These are phyloP conservation scores for Alouatta palliata DNA, from an alignment of 2,113 vertebrate species.

Conservation along the genomic window DNA sequence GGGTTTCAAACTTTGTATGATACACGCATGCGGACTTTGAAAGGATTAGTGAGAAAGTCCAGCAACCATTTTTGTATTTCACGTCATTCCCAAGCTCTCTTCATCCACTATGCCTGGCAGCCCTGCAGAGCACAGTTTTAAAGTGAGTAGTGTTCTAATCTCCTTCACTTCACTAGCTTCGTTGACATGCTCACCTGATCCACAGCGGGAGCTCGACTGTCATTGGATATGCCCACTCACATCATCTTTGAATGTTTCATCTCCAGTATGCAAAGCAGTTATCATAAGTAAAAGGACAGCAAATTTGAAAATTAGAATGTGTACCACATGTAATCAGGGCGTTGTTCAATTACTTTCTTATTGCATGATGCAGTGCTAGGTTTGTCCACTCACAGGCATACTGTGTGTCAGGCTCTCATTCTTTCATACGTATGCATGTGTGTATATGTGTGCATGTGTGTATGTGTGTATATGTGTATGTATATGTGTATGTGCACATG, in stretches of 20 bases:
- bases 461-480: no score
- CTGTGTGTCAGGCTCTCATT: not conserved
- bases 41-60: no score
- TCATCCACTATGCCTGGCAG: no score
- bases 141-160: not conserved
- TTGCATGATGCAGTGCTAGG: not conserved
- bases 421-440: not conserved
- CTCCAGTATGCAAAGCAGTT: not conserved
- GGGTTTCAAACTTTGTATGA: not conserved
- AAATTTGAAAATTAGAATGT: not conserved
- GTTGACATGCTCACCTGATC: not conserved
- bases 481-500: rapidly evolving
- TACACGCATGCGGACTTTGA: not conserved
- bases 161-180: not conserved
- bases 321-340: no score
- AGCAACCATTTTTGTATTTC: not conserved
- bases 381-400: not conserved
- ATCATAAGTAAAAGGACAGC: not conserved
- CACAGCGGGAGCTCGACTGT: rapidly evolving
- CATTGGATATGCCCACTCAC: no score
- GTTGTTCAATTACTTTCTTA: not conserved
- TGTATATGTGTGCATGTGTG: not conserved
- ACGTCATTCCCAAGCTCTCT: not conserved
- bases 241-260: not conserved
- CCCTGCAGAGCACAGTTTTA: rapidly evolving